Base-by-base conservation (phyloP, 64 coral and sea anemone genomes). In the Stichodactyla helianthus region DNA sequence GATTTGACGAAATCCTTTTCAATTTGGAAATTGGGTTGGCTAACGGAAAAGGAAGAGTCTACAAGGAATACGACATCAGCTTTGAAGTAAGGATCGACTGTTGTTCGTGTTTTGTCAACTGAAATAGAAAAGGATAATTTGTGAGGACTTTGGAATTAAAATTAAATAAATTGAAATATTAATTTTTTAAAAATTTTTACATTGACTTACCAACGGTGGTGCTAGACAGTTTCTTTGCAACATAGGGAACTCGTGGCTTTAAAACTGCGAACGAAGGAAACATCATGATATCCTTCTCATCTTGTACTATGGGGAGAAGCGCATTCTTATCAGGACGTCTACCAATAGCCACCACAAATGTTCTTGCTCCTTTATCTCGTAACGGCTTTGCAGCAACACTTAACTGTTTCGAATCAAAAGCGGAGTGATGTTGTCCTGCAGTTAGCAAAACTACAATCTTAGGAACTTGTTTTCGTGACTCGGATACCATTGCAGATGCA, bases 1-100 rank as follows among this genome's bases (percentile, higher is more conserved):
- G 20, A 87, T 83, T 95, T 95, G 51, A 95, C 59, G 71, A 95
- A 89, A 35, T 86, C 77, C 55, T 95, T 92, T 86, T 95, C 87
- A 0, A 53, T 80, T 87, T 89, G 88, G 14, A 77, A 86, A 20
- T 81, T 27, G 2, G 83, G 70, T 78, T 77, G 63, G 26, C 51
- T 95, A 54, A 95, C 90, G 17, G 80, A 87, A 13, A 82, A 87
- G 5, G 94, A 89, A 50, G 82, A 86, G 31, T 95, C 94, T 0
- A 95, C 79, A 22, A 92, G 54, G 64, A 95, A 95, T 13, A 95
- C 55, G 35, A 95, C 67, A 55, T 95, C 94, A 19, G 94, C 86
- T 95, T 95, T 44, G 4, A 44, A 44, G 35, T 44, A 3, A 44
- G 35, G 70, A 63, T 82, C 79, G 19, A 82, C 79, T n/a, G 68